A percentile compares a stretch with the other conserved stretches of the same genome.
phyloP scores from a whole-genome alignment of 2,888 invertebrate species.

The Papilio demoleus region DNA sequence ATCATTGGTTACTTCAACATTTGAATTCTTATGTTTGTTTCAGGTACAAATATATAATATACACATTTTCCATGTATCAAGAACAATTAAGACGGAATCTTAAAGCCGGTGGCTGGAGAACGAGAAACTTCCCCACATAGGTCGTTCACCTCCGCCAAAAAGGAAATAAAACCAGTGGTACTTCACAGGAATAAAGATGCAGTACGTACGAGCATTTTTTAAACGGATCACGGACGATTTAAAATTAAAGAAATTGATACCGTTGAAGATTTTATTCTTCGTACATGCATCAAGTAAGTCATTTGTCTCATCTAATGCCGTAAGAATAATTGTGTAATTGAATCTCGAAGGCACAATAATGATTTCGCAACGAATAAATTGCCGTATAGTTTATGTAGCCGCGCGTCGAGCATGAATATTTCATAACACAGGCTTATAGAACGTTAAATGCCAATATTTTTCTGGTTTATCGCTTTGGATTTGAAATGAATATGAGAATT shows the following conservation, averaged over 20 bases:
- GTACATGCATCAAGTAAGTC: slow-evolving; percentile 91
- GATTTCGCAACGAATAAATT: slow-evolving; percentile 33
- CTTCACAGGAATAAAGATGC: slow-evolving; percentile 70
- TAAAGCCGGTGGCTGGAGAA: slow-evolving; percentile 65
- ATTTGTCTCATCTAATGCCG: slow-evolving; percentile 16
- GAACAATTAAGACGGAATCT: slow-evolving; percentile 55
- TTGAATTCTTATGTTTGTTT: slow-evolving; percentile 51
- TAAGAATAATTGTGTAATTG: slow-evolving; percentile 30
- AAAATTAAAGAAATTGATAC: slow-evolving; percentile 87
- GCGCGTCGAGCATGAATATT: slow-evolving; percentile 18
- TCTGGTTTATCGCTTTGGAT: slow-evolving; percentile 1
- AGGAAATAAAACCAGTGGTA: slow-evolving; percentile 13
- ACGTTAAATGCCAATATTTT: neutral
- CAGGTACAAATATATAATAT: slow-evolving; percentile 55
- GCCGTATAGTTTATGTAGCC: slow-evolving; percentile 18
- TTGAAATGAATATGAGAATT: neutral
- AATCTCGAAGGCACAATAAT: slow-evolving; percentile 27
- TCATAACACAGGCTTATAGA: slow-evolving; percentile 5
- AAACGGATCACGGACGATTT: slow-evolving; percentile 87
- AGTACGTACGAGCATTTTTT: slow-evolving; percentile 85
- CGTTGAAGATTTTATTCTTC: slow-evolving; percentile 89
- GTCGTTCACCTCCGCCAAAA: slow-evolving; percentile 36
- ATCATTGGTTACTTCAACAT: neutral
- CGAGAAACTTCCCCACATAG: slow-evolving; percentile 67
- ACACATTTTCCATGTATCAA: slow-evolving; percentile 68